phyloP scores from a whole-genome alignment of 2,888 invertebrate genomes.

The Acronicta psi region DNA sequence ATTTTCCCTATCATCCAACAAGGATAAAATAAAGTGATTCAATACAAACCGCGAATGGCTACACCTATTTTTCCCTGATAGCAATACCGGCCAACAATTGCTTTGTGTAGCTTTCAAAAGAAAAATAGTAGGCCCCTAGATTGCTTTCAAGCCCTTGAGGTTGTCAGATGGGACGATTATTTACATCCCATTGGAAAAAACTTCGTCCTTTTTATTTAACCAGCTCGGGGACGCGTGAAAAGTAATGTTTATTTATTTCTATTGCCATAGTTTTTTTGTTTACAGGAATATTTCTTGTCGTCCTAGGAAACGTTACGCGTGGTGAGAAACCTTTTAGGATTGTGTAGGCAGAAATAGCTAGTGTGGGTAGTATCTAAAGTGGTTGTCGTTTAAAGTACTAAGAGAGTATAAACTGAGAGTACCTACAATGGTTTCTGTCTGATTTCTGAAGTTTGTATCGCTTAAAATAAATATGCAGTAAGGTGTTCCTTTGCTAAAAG shows the following conservation, averaged over 20 bases:
- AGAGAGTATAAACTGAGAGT: no score
- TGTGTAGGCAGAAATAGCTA: slow-evolving; percentile 14
- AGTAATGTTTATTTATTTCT: slow-evolving; percentile 63
- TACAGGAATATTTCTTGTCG: slow-evolving; percentile 44
- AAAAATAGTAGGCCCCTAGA: slow-evolving; percentile 76
- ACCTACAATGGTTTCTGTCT: neutral
- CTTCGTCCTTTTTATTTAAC: slow-evolving; percentile 68
- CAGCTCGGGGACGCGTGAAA: slow-evolving; percentile 55
- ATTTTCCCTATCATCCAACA: slow-evolving; percentile 52
- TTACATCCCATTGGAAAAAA: slow-evolving; percentile 75
- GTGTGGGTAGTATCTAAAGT: slow-evolving; percentile 23
- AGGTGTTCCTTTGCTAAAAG: no score
- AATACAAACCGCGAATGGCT: slow-evolving; percentile 63
- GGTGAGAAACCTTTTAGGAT: slow-evolving; percentile 22
- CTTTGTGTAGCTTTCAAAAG: slow-evolving; percentile 79
- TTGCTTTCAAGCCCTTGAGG: slow-evolving; percentile 81
- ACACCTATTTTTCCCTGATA: slow-evolving; percentile 72
- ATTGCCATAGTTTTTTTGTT: slow-evolving; percentile 57
- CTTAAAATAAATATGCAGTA: no score
- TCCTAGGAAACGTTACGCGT: slow-evolving; percentile 24
- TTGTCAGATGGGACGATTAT: slow-evolving; percentile 77
- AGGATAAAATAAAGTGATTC: slow-evolving; percentile 66
- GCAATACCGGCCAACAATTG: slow-evolving; percentile 80
- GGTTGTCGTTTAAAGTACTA: slow-evolving; percentile 22
- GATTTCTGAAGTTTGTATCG: no score